These are phyloP conservation scores for Scaptomyza cyrtandrae DNA, from an alignment of 2,888 invertebrate genomes.

Conservation along the genomic window DNA sequence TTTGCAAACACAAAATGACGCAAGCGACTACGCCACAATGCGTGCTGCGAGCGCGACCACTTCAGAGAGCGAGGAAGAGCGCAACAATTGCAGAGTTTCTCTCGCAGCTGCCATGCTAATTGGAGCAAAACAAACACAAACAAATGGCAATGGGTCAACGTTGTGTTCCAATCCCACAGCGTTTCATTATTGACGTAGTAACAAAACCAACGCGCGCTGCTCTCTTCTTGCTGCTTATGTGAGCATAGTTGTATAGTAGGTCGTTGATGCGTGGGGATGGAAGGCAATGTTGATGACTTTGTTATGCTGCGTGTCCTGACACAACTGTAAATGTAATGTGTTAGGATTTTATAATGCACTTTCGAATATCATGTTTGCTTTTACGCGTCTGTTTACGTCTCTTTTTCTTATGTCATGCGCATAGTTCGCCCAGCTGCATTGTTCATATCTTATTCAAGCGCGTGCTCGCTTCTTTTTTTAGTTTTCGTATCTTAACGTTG, in stretches of 20 bases:
- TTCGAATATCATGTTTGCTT: constrained; percentile 23
- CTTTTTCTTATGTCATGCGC: constrained; percentile 1
- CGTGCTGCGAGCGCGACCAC: constrained; percentile 15
- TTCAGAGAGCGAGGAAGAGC: constrained; percentile 18
- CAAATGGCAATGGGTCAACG: constrained; percentile 71
- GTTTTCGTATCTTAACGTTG: too few species aligned
- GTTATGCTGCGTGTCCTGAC: constrained; percentile 73
- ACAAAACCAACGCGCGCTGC: constrained; percentile 10
- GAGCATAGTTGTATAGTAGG: constrained; percentile 56
- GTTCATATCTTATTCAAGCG: neutral
- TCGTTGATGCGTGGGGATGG: constrained; percentile 36
- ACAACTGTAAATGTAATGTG: constrained; percentile 81
- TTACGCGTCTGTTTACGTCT: neutral
- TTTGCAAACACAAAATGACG: constrained; percentile 72
- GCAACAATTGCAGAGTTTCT: constrained; percentile 20
- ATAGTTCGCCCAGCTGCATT: constrained; percentile 25
- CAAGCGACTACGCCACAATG: constrained; percentile 70
- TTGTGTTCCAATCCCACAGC: constrained; percentile 64
- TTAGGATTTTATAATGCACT: constrained; percentile 76
- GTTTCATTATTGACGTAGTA: constrained; percentile 66
- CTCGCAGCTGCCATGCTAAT: constrained; percentile 61
- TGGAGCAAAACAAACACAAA: constrained; percentile 78
- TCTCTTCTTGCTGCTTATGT: constrained; percentile 10
- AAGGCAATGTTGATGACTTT: constrained; percentile 24
- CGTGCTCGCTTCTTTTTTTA: neutral